Conservation (phyloP, 2,797 vertebrate species). For the Poecilia gillii region DNA sequence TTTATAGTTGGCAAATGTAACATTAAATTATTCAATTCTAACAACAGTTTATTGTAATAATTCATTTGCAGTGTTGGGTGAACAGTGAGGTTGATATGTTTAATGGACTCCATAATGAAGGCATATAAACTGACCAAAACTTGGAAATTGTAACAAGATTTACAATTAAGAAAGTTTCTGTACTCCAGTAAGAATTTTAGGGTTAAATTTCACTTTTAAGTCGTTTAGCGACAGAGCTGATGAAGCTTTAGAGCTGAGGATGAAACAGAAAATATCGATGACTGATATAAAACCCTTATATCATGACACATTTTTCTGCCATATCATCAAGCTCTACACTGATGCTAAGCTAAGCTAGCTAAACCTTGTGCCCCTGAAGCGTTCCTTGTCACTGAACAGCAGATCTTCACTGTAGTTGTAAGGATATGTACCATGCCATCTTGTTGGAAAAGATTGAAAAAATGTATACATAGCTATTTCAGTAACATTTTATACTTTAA, state of each 20-base stretch:
- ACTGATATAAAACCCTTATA: too few relatives aligned
- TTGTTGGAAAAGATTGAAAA: neutral
- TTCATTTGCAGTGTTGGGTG: neutral
- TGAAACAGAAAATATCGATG: too few relatives aligned
- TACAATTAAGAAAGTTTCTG: neutral
- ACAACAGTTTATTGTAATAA: neutral
- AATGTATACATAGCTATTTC: neutral
- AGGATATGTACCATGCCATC: neutral
- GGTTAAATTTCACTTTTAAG: neutral
- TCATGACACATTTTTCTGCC: too few relatives aligned
- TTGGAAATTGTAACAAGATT: neutral
- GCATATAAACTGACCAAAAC: neutral
- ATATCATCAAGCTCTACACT: too few relatives aligned
- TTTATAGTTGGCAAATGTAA: neutral
- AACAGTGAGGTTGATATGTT: neutral
- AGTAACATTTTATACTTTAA: neutral
- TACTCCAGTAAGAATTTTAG: neutral
- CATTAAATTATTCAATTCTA: neutral
- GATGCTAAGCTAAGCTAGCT: too few relatives aligned
- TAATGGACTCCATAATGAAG: neutral
- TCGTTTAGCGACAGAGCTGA: neutral
- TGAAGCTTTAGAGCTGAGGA: neutral
- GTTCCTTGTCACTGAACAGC: neutral
- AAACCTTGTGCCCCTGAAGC: neutral
- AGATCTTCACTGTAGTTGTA: neutral